Conservation (phyloP, 1,140 invertebrate genomes). For the Armadillidium nasatum region DNA sequence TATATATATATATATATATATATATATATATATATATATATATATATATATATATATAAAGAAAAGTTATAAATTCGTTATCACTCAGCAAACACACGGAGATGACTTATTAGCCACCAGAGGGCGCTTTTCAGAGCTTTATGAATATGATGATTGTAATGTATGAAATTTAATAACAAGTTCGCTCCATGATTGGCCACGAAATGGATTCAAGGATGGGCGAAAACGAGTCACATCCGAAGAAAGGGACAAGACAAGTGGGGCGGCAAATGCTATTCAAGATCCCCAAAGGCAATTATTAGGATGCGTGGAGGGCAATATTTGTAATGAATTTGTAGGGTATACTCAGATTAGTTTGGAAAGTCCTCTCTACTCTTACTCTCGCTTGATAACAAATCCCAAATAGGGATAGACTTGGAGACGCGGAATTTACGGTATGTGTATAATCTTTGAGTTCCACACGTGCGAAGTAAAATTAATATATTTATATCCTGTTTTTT, state of each 20-base stretch:
- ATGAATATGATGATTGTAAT: not conserved
- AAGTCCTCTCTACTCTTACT: not conserved
- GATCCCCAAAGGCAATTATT: not conserved
- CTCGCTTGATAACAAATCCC: not conserved
- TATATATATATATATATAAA: too few species aligned
- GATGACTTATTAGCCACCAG: too few species aligned
- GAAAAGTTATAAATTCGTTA: not conserved
- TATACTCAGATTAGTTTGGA: not conserved
- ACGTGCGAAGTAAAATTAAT: too few species aligned
- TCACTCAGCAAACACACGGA: not conserved
- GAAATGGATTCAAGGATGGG: not conserved
- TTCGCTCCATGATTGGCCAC: not conserved
- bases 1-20: conserved; percentile 20
- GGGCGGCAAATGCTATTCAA: not conserved
- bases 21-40: not conserved
- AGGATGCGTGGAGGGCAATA: not conserved
- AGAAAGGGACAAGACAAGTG: not conserved
- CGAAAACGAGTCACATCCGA: not conserved
- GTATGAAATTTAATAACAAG: not conserved
- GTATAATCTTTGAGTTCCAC: too few species aligned
- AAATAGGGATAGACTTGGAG: not conserved
- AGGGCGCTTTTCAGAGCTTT: not conserved
- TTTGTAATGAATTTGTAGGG: not conserved
- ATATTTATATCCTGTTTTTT: too few species aligned
- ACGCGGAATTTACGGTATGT: too few species aligned